Evolutionary conservation across 2,888 invertebrate genomes (phyloP).

Genomic region (Bibio marci): DNA sequence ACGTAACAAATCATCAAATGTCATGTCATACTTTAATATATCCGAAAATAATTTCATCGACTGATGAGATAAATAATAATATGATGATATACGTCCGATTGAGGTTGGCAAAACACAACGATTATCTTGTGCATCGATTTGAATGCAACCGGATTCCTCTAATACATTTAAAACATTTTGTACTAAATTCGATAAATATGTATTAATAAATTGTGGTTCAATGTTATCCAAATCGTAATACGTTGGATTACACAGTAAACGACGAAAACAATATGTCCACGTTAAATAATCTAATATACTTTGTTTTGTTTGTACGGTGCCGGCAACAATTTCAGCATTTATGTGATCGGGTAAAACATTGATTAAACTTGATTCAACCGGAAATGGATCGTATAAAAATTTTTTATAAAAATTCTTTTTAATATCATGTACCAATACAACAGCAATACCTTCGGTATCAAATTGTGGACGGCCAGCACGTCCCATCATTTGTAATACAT

Average conservation of each 20-base stretch:
- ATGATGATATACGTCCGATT: constrained; percentile 86
- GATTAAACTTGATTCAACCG: constrained; percentile 90
- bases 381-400: constrained; percentile 97
- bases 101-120: constrained; percentile 38
- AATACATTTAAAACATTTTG: constrained; percentile 60
- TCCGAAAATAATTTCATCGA: constrained; percentile 74
- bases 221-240: constrained; percentile 68
- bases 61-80: constrained; percentile 86
- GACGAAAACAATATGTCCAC: constrained; percentile 95
- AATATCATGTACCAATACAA: constrained; percentile 82
- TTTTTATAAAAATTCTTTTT: constrained; percentile 99
- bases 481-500: constrained; percentile 99
- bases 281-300: constrained; percentile 93
- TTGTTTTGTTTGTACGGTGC: constrained; percentile 82
- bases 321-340: constrained; percentile 93
- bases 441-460: constrained; percentile 80
- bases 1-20: constrained; percentile 53
- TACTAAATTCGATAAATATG: constrained; percentile 64
- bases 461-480: constrained; percentile 95
- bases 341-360: constrained; percentile 88
- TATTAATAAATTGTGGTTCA: constrained; percentile 49
- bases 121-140: constrained; percentile 47
- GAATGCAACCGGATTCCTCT: constrained; percentile 59
- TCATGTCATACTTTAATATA: constrained; percentile 42
- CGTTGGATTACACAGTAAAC: constrained; percentile 79